Percentiles rank a stretch among this genome's conserved stretches.
Conservation (phyloP, 2,888 invertebrate species). For the Itoplectis maculator region DNA sequence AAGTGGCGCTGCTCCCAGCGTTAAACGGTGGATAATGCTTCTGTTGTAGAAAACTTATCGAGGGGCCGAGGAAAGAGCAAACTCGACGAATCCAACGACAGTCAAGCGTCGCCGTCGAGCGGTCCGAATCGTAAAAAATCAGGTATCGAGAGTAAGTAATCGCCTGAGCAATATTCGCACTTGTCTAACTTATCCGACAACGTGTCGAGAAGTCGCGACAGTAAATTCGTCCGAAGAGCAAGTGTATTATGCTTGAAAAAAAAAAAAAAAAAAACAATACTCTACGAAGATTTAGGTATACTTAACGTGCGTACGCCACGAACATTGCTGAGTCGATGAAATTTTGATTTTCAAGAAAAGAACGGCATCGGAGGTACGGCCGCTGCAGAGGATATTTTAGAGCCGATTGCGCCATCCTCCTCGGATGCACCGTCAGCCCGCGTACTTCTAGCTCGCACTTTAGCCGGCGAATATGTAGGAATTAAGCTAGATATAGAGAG, state of each 20-base stretch:
- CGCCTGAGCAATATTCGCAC: conserved; percentile 5
- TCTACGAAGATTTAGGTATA: conserved; percentile 20
- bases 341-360: conserved; percentile 73
- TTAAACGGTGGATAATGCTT: conserved; percentile 46
- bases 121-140: conserved; percentile 76
- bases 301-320: background rate
- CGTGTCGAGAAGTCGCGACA: conserved; percentile 19
- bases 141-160: conserved; percentile 79
- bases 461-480: conserved; percentile 88
- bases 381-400: conserved; percentile 71
- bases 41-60: conserved; percentile 77
- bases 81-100: conserved; percentile 79
- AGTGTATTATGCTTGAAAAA: background rate
- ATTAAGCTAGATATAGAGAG: conserved; percentile 88
- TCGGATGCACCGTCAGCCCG: conserved; percentile 73
- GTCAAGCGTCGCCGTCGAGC: conserved; percentile 74
- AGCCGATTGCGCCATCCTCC: conserved; percentile 69
- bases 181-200: background rate
- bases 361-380: conserved; percentile 70
- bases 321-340: conserved; percentile 46
- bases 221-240: conserved; percentile 6
- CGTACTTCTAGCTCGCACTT: conserved; percentile 87
- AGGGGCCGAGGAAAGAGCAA: conserved; percentile 78
- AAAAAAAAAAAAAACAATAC: background rate
- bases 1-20: background rate